Conservation (phyloP, 1,140 invertebrate species). For the Pseudomyrmex flavicornis region DNA sequence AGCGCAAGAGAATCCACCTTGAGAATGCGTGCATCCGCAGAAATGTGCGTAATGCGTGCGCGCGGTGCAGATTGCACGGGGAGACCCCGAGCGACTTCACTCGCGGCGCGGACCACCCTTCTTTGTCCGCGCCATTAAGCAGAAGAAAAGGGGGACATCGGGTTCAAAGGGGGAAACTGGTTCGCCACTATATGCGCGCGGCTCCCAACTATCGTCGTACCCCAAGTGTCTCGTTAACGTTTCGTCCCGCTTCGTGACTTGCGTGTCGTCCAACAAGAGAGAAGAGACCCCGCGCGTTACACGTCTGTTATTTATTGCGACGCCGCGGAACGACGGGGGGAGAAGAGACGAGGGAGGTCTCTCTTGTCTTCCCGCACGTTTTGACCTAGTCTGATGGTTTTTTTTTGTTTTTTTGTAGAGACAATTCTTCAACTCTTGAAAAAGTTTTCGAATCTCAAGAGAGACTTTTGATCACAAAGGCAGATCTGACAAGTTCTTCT, state of each 20-base stretch:
- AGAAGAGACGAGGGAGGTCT: no score
- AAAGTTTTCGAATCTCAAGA: no score
- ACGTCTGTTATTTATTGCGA: slow-evolving; percentile 8
- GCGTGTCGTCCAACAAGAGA: slow-evolving; percentile 30
- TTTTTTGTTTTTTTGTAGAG: no score
- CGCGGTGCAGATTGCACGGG: slow-evolving; percentile 44
- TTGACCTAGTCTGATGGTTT: no score
- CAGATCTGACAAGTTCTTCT: no score
- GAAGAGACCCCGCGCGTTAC: slow-evolving; percentile 1
- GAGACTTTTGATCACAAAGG: no score
- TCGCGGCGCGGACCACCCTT: slow-evolving; percentile 31
- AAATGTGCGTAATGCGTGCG: slow-evolving; percentile 50
- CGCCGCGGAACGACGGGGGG: background rate
- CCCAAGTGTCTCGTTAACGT: slow-evolving; percentile 38
- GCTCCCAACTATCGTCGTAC: slow-evolving; percentile 16
- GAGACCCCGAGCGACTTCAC: slow-evolving; percentile 3
- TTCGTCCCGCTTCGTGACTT: slow-evolving; percentile 39
- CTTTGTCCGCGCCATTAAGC: slow-evolving; percentile 52
- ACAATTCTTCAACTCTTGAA: no score
- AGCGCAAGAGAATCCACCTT: background rate
- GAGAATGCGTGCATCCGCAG: slow-evolving; percentile 53
- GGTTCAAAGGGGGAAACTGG: slow-evolving; percentile 2
- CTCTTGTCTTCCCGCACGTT: background rate
- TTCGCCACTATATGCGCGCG: slow-evolving; percentile 12
- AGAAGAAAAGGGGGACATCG: slow-evolving; percentile 22